phyloP scores from a whole-genome alignment of 2,113 vertebrate species.

The Notarius lentiginosus region DNA sequence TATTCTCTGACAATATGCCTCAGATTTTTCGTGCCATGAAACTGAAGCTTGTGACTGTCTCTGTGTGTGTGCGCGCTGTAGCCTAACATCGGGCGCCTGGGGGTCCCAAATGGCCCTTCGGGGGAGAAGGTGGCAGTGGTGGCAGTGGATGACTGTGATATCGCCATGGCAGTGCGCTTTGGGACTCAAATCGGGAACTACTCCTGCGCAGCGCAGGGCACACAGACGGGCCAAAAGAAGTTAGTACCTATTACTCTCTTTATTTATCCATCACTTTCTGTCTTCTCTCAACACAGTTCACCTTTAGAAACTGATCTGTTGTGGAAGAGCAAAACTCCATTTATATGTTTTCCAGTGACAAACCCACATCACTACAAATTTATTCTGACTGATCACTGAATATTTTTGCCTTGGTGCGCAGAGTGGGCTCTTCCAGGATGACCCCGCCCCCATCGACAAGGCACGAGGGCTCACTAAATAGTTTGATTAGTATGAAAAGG shows the following conservation, averaged over 20 bases:
- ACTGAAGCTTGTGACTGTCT: background rate
- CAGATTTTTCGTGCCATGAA: background rate
- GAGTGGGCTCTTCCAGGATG: background rate
- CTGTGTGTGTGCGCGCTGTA: conserved; percentile 58
- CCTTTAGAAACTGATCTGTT: background rate
- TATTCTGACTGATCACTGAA: background rate
- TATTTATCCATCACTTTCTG: background rate
- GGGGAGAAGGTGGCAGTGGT: conserved; percentile 95
- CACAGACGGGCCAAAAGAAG: conserved; percentile 95
- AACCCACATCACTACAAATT: background rate
- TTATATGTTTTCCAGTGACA: background rate
- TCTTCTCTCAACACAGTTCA: background rate
- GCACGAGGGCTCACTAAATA: background rate
- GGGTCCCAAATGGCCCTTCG: conserved; percentile 90
- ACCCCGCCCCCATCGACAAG: background rate
- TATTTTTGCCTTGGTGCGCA: background rate
- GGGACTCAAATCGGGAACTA: conserved; percentile 89
- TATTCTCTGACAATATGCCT: background rate
- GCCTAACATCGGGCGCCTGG: conserved; percentile 90
- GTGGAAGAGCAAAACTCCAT: background rate
- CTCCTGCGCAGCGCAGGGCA: conserved; percentile 93
- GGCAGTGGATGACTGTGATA: conserved; percentile 92
- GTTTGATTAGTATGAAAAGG: background rate
- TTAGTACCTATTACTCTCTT: conserved; percentile 63
- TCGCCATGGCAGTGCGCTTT: conserved; percentile 88